phyloP scores from a whole-genome alignment of 2,113 vertebrate genomes.

The Guaruba guarouba region DNA sequence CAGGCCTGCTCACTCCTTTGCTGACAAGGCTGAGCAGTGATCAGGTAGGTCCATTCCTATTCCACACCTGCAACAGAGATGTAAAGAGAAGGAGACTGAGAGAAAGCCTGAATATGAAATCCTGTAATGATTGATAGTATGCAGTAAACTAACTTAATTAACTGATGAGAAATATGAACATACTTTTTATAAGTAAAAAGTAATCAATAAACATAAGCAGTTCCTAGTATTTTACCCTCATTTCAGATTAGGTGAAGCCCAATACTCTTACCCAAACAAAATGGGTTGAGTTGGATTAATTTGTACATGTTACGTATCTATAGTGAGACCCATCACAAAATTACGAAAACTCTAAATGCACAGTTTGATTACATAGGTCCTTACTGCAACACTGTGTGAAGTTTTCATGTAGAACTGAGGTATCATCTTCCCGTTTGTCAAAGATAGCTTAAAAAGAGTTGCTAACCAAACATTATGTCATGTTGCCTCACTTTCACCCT shows the following conservation, averaged over 20 bases:
- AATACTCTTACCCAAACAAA: not conserved
- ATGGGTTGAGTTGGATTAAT: not conserved
- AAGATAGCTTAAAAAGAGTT: not conserved
- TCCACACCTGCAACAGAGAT: not conserved
- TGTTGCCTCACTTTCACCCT: not conserved
- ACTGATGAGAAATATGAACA: not conserved
- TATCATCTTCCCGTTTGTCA: not conserved
- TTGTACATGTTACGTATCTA: rapidly evolving
- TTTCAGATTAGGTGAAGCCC: not conserved
- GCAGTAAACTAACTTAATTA: not conserved
- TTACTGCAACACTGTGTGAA: not conserved
- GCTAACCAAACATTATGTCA: not conserved
- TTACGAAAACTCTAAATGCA: not conserved
- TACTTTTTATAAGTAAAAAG: not conserved
- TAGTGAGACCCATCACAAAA: not conserved
- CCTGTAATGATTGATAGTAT: not conserved
- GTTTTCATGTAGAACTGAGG: not conserved
- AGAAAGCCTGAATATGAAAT: not conserved
- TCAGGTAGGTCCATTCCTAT: not conserved
- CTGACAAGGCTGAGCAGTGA: not conserved
- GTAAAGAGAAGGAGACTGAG: not conserved
- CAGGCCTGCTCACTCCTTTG: not conserved
- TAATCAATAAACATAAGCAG: not conserved
- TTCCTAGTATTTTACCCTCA: not conserved
- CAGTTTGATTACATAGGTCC: not conserved